Evolutionary conservation across 2,113 vertebrate genomes (phyloP).

Genomic region (Labeo catla): DNA sequence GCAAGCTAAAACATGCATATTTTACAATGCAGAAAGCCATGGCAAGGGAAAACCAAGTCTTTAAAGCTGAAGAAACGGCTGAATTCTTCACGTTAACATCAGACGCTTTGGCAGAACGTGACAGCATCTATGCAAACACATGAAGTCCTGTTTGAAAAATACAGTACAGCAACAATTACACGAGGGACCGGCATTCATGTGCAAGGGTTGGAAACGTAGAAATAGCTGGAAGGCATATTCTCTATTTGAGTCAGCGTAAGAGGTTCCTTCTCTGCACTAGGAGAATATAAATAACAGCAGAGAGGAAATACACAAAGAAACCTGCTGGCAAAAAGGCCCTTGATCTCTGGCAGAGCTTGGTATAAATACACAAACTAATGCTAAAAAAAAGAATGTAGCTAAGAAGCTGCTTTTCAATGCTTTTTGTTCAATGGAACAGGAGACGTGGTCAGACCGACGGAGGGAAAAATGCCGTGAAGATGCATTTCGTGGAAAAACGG

Average conservation of each 20-base stretch:
- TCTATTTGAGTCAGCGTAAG: constrained; percentile 48
- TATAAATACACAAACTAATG: constrained; percentile 52
- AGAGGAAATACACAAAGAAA: constrained; percentile 17
- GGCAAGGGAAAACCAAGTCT: neutral
- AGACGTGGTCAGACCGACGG: constrained; percentile 23
- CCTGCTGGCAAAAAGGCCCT: constrained; percentile 52
- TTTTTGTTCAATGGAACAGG: constrained; percentile 38
- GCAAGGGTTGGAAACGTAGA: constrained; percentile 41
- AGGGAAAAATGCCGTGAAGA: constrained; percentile 18
- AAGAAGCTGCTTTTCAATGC: constrained; percentile 37
- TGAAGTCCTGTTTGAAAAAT: constrained; percentile 37
- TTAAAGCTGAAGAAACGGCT: neutral
- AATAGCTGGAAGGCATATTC: constrained; percentile 47
- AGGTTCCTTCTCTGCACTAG: constrained; percentile 40
- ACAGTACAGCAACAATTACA: constrained; percentile 32
- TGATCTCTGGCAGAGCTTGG: constrained; percentile 57
- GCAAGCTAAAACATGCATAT: neutral
- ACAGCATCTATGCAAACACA: constrained; percentile 12
- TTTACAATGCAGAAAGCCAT: neutral
- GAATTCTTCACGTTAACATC: neutral
- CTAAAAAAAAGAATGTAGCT: constrained; percentile 22
- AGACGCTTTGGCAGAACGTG: neutral
- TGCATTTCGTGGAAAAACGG: constrained; percentile 9
- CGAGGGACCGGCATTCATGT: constrained; percentile 26
- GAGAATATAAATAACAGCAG: constrained; percentile 39